Conservation (phyloP, 2,797 vertebrate genomes). For the Girardinus metallicus region DNA sequence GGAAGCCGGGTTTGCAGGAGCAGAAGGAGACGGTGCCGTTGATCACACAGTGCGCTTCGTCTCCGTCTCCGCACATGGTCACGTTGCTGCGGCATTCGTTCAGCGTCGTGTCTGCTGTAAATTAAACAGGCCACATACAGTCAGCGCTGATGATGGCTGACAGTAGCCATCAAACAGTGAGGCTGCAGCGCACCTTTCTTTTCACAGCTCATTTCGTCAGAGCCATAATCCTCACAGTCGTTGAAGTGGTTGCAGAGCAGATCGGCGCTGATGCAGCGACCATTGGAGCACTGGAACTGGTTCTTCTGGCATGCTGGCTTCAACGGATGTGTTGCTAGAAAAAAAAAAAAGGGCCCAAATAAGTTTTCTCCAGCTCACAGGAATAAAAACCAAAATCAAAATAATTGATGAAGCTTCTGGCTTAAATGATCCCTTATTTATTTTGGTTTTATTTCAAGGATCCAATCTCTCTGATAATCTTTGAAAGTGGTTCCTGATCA, state of each 20-base stretch:
- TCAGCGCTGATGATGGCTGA: neutral
- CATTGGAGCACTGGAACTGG: conserved; percentile 87
- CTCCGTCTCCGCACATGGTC: conserved; percentile 88
- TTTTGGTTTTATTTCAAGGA: neutral
- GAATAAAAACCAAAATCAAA: neutral
- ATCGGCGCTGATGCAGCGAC: conserved; percentile 86
- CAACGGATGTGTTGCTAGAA: conserved; percentile 65
- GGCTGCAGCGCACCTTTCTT: conserved; percentile 80
- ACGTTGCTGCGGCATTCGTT: conserved; percentile 86
- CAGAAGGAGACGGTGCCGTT: conserved; percentile 86
- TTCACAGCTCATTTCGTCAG: conserved; percentile 87
- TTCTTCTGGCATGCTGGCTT: conserved; percentile 85
- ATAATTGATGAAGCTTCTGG: neutral
- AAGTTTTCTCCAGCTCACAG: neutral
- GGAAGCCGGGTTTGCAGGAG: conserved; percentile 90
- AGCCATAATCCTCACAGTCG: conserved; percentile 93
- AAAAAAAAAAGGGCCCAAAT: neutral
- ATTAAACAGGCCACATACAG: neutral
- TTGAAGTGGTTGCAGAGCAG: conserved; percentile 94
- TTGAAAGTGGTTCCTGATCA: neutral
- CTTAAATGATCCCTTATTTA: neutral
- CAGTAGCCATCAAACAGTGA: no score
- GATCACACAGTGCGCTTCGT: conserved; percentile 89
- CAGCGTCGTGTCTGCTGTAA: conserved; percentile 80
- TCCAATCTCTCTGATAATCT: neutral